A percentile compares a stretch with the other conserved stretches of the same genome.
Evolutionary conservation across 2,113 vertebrate genomes (phyloP).

Genomic region (Chaetura pelagica): DNA sequence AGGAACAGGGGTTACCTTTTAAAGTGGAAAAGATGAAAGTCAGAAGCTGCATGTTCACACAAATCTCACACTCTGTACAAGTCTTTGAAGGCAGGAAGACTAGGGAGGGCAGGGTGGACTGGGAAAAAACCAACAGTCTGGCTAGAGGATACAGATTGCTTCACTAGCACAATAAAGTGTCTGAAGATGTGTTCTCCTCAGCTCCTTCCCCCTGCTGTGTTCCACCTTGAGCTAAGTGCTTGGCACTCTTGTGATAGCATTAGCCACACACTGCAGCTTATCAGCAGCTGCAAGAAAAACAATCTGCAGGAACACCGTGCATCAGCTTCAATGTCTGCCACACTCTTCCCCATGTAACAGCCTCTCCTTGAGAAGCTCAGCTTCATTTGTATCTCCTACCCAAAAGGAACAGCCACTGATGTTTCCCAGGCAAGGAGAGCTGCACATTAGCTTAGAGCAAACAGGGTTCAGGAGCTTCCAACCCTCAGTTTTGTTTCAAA

Average conservation of each 20-base stretch:
- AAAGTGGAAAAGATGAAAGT: neutral
- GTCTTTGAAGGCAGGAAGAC: conserved; percentile 24
- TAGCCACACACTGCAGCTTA: neutral
- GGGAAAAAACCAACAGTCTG: neutral
- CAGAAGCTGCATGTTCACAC: neutral
- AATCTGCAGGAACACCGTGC: neutral
- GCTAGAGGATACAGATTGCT: neutral
- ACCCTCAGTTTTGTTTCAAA: neutral
- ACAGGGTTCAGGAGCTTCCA: neutral
- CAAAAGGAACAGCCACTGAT: neutral
- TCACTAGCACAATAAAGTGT: accelerated
- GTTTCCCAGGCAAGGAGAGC: neutral
- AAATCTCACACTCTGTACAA: neutral
- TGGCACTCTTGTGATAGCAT: neutral
- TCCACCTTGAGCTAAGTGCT: neutral
- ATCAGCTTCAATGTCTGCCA: accelerated
- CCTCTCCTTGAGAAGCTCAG: neutral
- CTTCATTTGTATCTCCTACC: neutral
- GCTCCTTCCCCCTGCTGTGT: neutral
- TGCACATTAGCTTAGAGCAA: neutral
- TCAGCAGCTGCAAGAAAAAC: neutral
- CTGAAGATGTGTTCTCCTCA: neutral
- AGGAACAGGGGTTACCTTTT: neutral
- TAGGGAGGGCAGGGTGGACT: neutral
- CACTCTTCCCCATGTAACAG: accelerated